phyloP scores from a whole-genome alignment of 1,140 invertebrate genomes.

The Drosophila ohnishii region DNA sequence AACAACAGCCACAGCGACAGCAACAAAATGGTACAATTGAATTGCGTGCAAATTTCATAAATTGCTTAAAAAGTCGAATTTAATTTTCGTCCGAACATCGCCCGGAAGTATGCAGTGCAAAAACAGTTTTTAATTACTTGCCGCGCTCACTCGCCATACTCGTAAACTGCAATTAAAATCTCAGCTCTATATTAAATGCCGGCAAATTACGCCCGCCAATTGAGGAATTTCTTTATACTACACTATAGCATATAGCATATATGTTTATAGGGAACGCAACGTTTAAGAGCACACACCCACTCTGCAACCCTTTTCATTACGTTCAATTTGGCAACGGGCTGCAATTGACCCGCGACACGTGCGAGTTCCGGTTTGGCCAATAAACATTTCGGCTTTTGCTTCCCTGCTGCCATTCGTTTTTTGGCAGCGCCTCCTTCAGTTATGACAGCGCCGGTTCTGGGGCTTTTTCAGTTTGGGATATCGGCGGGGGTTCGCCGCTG shows the following conservation, averaged over 20 bases:
- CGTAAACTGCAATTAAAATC: conserved; percentile 73
- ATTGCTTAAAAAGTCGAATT: conserved; percentile 72
- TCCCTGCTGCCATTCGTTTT: conserved; percentile 19
- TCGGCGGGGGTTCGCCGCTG: neutral
- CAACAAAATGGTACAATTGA: conserved; percentile 65
- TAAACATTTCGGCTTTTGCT: conserved; percentile 59
- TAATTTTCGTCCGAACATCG: conserved; percentile 50
- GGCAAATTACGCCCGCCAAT: conserved; percentile 55
- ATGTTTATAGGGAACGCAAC: conserved; percentile 7
- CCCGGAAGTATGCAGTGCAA: conserved; percentile 33
- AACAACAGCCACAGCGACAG: conserved; percentile 16
- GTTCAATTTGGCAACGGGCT: conserved; percentile 38
- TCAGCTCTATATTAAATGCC: conserved; percentile 60
- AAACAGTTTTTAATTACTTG: conserved; percentile 68
- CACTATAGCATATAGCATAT: conserved; percentile 12
- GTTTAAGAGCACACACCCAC: conserved; percentile 47
- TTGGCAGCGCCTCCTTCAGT: conserved; percentile 47
- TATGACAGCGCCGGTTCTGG: conserved; percentile 53
- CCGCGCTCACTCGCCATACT: conserved; percentile 25
- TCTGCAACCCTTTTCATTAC: conserved; percentile 34
- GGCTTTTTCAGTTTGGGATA: conserved; percentile 1
- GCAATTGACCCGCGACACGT: conserved; percentile 23
- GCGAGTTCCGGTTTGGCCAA: conserved; percentile 46
- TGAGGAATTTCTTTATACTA: conserved; percentile 52
- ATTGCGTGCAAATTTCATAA: conserved; percentile 77